A percentile compares a stretch with the other conserved stretches of the same genome.
Conservation (phyloP, 2,797 vertebrate genomes). For the Protosalanx chinensis region DNA sequence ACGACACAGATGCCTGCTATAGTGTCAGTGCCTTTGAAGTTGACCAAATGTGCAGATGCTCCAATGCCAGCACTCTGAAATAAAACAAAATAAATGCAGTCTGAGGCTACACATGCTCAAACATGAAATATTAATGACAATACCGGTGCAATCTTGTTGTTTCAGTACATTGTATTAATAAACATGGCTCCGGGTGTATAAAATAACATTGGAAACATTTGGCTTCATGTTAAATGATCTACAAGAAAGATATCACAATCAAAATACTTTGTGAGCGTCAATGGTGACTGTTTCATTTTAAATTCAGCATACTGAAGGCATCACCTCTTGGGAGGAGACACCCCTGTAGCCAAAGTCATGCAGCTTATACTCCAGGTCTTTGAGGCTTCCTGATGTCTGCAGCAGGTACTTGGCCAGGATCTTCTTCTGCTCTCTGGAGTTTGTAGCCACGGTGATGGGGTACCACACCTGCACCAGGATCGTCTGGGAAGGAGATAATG, state of each 20-base stretch:
- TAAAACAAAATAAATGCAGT: neutral
- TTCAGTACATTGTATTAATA: too few relatives aligned
- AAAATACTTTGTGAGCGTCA: neutral
- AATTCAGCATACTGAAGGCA: neutral
- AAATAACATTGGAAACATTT: too few relatives aligned
- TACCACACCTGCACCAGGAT: constrained; percentile 99
- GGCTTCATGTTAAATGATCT: too few relatives aligned
- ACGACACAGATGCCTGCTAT: constrained; percentile 94
- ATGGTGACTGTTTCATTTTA: neutral
- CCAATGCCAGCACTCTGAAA: constrained; percentile 94
- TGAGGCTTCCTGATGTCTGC: constrained; percentile 90
- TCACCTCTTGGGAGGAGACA: constrained; percentile 97
- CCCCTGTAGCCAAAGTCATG: constrained; percentile 98
- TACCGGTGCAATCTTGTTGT: too few relatives aligned
- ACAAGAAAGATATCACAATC: too few relatives aligned
- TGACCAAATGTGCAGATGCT: constrained; percentile 95
- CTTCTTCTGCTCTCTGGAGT: constrained; percentile 99
- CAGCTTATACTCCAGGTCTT: constrained; percentile 88
- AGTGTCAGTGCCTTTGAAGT: constrained; percentile 99
- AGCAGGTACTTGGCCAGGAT: constrained; percentile 94
- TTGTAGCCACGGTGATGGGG: constrained; percentile 97
- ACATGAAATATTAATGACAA: too few relatives aligned
- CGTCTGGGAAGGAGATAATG: constrained; percentile 71
- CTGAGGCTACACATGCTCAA: neutral
- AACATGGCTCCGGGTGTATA: too few relatives aligned